Evolutionary conservation across 2,888 invertebrate genomes (phyloP), one percentile per base, ranked within the genome.

Genomic region (Thalpophila matura): DNA sequence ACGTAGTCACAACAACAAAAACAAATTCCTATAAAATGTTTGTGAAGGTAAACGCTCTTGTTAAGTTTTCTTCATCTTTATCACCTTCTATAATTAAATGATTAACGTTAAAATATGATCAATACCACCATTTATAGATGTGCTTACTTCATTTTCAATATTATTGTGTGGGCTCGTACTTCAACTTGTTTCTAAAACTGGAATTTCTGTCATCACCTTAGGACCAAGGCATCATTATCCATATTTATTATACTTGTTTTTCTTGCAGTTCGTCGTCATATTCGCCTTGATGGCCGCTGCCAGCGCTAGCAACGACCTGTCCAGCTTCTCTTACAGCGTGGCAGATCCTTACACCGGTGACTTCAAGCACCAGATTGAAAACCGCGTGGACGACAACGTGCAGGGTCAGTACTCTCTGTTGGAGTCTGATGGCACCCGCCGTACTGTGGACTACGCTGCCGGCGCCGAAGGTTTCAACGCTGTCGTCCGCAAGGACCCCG

Each of bases 361-460:
- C 87, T 92, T 89, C 84, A 96, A 96, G 86, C 91, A 89, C 86
- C 96, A 96, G 87, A 85, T 89, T 2, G 96, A 96, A 83, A 88
- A 85, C 65, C 93, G 96, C 37, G 87, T 88, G 16, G 95, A 95
- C 3, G 86, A 94, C 85, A 91, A 93, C 73, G 96, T 96, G 31
- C 90, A 90, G 66, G 96, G 96, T 40, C 95, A 95, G 80, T 96
- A 96, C 90, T 94, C 95, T 26, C 90, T 96, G 46, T 82, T 92
- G 61, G 96, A 96, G 70, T 84, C 96, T 27, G 96, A 96, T 71
- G 95, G 96, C 61, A 93, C 95, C 33, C 89, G 90, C 55, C 91
- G 96, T 56, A 95, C 92, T 12, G 96, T 96, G 0, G 95, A 96
- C 86, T 96, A 96, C 84, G 92, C 95, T n/a, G 95, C 96, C 27